phyloP scores from a whole-genome alignment of 2,888 invertebrate species.

The Drosophila ustulata region DNA sequence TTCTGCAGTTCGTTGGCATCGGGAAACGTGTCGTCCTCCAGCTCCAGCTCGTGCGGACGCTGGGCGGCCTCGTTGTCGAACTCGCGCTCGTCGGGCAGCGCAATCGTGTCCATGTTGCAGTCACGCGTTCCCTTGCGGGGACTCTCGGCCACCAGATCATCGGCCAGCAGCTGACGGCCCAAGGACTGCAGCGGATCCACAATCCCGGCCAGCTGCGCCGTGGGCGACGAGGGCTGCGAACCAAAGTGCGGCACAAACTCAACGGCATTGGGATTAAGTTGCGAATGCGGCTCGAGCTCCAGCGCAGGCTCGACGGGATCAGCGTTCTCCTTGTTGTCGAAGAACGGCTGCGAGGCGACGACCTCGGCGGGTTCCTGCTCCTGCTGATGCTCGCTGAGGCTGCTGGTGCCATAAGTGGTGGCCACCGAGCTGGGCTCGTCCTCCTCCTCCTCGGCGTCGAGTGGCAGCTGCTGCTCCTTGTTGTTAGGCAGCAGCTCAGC shows the following conservation, averaged over 20 bases:
- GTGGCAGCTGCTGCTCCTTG: constrained; percentile 24
- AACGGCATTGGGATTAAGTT: constrained; percentile 93
- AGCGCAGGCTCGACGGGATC: constrained; percentile 40
- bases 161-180: constrained; percentile 68
- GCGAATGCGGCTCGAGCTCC: constrained; percentile 89
- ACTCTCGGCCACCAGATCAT: constrained; percentile 88
- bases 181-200: constrained; percentile 42
- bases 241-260: constrained; percentile 88
- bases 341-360: constrained; percentile 32
- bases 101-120: constrained; percentile 82
- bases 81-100: constrained; percentile 81
- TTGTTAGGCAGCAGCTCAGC: constrained; percentile 11
- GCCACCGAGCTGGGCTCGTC: constrained; percentile 82
- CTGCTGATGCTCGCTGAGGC: constrained; percentile 74
- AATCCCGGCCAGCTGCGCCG: constrained; percentile 1
- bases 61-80: constrained; percentile 83
- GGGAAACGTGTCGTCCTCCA: constrained; percentile 64
- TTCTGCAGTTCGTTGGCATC: constrained; percentile 49
- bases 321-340: constrained; percentile 68
- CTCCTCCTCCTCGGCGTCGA: constrained; percentile 77
- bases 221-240: constrained; percentile 85
- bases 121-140: constrained; percentile 88
- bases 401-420: constrained; percentile 82
- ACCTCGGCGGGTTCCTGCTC: constrained; percentile 33
- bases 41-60: constrained; percentile 83